Percentiles rank a stretch among this genome's conserved stretches.
Conservation (phyloP, 2,113 vertebrate species). For the Cnemophilus loriae region DNA sequence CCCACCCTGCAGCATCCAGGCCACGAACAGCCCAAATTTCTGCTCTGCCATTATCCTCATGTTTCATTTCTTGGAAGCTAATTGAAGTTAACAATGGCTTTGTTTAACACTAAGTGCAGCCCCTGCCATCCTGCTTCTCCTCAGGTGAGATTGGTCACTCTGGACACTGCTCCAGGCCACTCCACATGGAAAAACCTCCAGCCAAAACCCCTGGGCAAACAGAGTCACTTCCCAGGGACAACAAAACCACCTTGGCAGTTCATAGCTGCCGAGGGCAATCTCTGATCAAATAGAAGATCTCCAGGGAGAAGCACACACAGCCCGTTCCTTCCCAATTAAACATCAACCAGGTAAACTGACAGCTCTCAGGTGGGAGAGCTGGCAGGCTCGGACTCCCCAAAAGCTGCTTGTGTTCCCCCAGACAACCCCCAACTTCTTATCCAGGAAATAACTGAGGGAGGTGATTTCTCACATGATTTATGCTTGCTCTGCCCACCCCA, state of each 20-base stretch:
- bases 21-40: neutral
- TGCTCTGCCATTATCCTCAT: neutral
- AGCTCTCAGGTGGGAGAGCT: neutral
- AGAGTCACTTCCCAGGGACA: neutral
- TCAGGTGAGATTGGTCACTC: neutral
- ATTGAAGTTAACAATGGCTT: neutral
- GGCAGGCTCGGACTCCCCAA: rapidly evolving
- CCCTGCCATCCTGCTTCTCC: neutral
- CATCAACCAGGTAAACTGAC: neutral
- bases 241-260: neutral
- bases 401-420: neutral
- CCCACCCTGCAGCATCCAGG: neutral
- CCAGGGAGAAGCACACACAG: neutral
- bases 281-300: neutral
- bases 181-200: neutral
- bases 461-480: neutral
- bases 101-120: neutral
- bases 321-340: neutral
- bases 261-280: neutral
- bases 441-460: neutral
- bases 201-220: neutral
- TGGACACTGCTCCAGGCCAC: neutral
- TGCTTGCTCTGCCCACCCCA: neutral
- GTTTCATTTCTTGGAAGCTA: neutral
- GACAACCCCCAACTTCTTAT: neutral